phyloP scores from a whole-genome alignment of 30 jellyfish, hydroid and myxozoan species.

The Turritopsis rubra region DNA sequence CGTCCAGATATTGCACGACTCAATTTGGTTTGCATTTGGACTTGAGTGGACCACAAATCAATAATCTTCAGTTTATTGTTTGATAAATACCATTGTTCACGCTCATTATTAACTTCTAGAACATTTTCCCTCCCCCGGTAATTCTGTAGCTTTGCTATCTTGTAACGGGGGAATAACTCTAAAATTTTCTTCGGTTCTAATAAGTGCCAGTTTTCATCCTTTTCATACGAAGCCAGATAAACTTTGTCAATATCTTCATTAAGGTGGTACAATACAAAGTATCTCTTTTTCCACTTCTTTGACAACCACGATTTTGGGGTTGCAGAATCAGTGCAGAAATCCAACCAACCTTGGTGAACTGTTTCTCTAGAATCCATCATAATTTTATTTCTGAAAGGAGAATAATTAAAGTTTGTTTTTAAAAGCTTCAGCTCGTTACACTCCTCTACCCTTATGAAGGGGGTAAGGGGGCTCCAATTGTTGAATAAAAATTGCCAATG shows the following conservation, averaged over 20 bases:
- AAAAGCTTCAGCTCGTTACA: too few relatives aligned
- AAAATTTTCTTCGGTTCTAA: conserved; percentile 42
- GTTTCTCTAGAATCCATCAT: not conserved
- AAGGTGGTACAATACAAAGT: conserved; percentile 43
- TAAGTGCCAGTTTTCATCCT: conserved; percentile 47
- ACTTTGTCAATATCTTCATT: conserved; percentile 38
- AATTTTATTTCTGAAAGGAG: not conserved
- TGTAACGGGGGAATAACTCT: conserved; percentile 55
- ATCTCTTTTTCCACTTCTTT: conserved; percentile 60
- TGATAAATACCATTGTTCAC: conserved; percentile 66
- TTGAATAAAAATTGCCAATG: too few relatives aligned
- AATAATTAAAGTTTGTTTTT: not conserved
- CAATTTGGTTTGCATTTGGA: conserved; percentile 88
- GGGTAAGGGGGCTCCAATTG: too few relatives aligned
- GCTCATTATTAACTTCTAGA: conserved; percentile 67
- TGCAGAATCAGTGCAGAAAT: conserved; percentile 32
- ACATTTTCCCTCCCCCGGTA: conserved; percentile 55
- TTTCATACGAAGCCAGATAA: conserved; percentile 46
- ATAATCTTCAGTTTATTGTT: conserved; percentile 46
- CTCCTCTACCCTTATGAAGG: too few relatives aligned
- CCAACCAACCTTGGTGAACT: conserved; percentile 77
- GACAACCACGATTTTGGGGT: conserved; percentile 49
- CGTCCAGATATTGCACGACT: conserved; percentile 85
- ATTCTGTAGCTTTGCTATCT: conserved; percentile 49
- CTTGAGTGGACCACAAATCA: conserved; percentile 79